Conservation (phyloP, 2,888 invertebrate species). For the Aporophyla lueneburgensis region DNA sequence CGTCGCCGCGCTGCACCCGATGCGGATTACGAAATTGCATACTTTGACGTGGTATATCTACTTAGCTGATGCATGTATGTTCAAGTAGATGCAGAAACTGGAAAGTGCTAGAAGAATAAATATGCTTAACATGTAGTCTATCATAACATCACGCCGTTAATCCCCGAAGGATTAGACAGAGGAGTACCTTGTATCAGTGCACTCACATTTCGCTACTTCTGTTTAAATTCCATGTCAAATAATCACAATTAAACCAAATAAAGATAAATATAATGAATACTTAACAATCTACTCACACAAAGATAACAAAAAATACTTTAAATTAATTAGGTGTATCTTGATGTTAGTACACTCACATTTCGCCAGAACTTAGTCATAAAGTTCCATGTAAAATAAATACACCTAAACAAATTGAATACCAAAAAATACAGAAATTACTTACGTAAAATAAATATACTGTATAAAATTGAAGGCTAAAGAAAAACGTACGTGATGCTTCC, state of each 20-base stretch:
- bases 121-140: not conserved
- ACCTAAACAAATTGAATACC: not conserved
- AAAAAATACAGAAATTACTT: not conserved
- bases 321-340: not conserved
- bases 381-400: not conserved
- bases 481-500: constrained; percentile 21
- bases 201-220: no score
- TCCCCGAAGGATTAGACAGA: no score
- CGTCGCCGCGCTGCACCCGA: constrained; percentile 72
- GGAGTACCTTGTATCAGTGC: no score
- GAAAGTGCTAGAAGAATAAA: constrained; percentile 5
- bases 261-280: no score
- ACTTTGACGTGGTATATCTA: constrained; percentile 61
- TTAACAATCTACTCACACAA: no score
- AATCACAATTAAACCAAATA: no score
- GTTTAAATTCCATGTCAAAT: no score
- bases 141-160: not conserved
- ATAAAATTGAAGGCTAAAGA: not conserved
- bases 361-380: not conserved
- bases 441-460: constrained; percentile 4
- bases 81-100: constrained; percentile 3
- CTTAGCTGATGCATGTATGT: constrained; percentile 34
- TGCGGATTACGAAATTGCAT: constrained; percentile 80
- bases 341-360: not conserved
- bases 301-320: no score